Base-by-base conservation (phyloP, 53 echinoderm and acorn worm genomes). In the Holothuria scabra region DNA sequence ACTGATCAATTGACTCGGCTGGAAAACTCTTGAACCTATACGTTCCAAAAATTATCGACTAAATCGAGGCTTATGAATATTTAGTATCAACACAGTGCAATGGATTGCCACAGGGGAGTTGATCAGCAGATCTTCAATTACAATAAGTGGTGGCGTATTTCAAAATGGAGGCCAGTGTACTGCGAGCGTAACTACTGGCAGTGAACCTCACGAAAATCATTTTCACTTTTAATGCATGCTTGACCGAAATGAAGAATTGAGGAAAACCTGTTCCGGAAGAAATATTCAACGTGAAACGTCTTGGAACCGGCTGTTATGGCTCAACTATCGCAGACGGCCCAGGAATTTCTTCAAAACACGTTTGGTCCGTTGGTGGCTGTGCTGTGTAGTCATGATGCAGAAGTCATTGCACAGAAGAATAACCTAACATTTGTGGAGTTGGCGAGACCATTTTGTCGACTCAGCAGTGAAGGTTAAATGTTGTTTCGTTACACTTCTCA, bases 311-410 rank as follows among this genome's bases (percentile, higher is more conserved):
- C 32, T 13, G 25, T 56, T 32, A 97, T 97, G 97, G 93, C 97
- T 29, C 97, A 97, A 88, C 92, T 94, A 61, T 86, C 97, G 35
- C 94, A 94, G 74, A 97, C 92, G 60, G 94, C 97, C 29, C 90
- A 80, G 52, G 97, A 97, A 80, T 97, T 97, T 66, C 84, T 97
- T 18, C 97, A 94, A 80, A 97, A 97, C 87, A 86, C 97, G 23
- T 97, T 94, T 74, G 93, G 97, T 30, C 97, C 97, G 6, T 94
- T 90, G 74, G 94, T 97, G 65, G 94, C 97, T 46, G 94, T 97
- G 58, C 52, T 94, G 58, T 97, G 97, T 87, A 97, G 97, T 69
- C 97, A 97, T 83, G 97, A 97, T 88, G 97, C 97, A 14, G 97
- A 97, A 86, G 97, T 97, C 24, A 67, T 97, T 52, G 93, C 92